phyloP scores from a whole-genome alignment of 2,113 vertebrate genomes.

The Seriola aureovittata region DNA sequence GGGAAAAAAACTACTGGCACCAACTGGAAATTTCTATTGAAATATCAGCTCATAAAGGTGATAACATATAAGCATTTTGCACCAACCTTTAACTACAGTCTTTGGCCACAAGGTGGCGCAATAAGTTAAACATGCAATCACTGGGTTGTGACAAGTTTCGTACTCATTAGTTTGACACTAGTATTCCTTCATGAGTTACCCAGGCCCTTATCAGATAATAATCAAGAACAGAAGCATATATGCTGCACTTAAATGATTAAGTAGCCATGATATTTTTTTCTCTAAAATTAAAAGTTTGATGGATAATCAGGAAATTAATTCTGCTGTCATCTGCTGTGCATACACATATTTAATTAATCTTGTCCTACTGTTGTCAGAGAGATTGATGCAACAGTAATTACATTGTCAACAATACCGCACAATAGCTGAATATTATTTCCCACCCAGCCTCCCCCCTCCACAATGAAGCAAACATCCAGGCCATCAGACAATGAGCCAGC shows the following conservation, averaged over 20 bases:
- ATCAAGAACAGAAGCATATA: not conserved
- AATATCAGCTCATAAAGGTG: not conserved
- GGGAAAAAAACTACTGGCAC: not conserved
- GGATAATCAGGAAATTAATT: conserved; percentile 8
- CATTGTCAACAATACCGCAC: not conserved
- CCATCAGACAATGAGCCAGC: not conserved
- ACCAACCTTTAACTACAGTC: not conserved
- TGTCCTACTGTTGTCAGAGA: not conserved
- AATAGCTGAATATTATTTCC: not conserved
- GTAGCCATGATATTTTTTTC: not conserved
- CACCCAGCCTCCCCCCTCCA: not conserved
- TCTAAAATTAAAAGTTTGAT: not conserved
- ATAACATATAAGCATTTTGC: not conserved
- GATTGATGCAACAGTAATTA: not conserved
- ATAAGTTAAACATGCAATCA: not conserved
- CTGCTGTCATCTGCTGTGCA: not conserved
- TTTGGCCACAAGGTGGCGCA: conserved; percentile 66
- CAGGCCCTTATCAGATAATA: not conserved
- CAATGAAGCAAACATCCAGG: conserved; percentile 38
- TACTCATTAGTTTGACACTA: not conserved
- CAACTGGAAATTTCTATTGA: not conserved
- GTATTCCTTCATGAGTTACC: not conserved
- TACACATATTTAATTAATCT: conserved; percentile 18
- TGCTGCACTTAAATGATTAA: not conserved
- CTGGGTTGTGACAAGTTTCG: not conserved